phyloP scores from a whole-genome alignment of 2,797 vertebrate species.

The Pangasius sanitwongsei region DNA sequence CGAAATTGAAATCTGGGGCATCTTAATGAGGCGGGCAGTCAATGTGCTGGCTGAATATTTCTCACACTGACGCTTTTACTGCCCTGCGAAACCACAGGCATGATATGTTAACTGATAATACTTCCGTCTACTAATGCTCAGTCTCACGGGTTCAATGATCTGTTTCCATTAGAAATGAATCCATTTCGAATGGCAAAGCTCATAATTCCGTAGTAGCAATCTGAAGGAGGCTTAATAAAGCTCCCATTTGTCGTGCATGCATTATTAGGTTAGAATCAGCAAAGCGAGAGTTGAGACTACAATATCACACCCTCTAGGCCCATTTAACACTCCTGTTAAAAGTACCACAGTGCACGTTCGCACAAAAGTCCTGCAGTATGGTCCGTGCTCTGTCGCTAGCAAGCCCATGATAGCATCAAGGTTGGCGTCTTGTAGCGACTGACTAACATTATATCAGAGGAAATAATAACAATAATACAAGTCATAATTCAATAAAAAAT shows the following conservation, averaged over 20 bases:
- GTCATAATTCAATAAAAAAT: not conserved
- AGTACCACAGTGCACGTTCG: not conserved
- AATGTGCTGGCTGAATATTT: slow-evolving; percentile 49
- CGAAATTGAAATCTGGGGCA: slow-evolving; percentile 39
- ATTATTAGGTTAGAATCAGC: slow-evolving; percentile 32
- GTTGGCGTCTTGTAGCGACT: not conserved
- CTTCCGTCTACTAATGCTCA: slow-evolving; percentile 47
- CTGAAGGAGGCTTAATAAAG: slow-evolving; percentile 36
- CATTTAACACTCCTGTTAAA: slow-evolving; percentile 11
- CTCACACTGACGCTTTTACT: slow-evolving; percentile 63
- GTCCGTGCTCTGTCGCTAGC: not conserved
- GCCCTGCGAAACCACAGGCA: slow-evolving; percentile 57
- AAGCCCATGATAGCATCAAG: not conserved
- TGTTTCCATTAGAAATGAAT: slow-evolving; percentile 45
- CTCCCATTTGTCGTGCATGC: slow-evolving; percentile 23
- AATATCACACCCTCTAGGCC: slow-evolving; percentile 7
- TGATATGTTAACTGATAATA: slow-evolving; percentile 64
- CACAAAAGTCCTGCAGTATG: not conserved
- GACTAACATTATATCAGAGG: not conserved
- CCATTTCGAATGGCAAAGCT: slow-evolving; percentile 36
- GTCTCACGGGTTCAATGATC: slow-evolving; percentile 51
- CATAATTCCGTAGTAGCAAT: slow-evolving; percentile 26
- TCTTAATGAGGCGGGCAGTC: slow-evolving; percentile 63
- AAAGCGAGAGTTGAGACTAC: not conserved
- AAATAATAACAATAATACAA: not conserved